Conservation (phyloP, 2,888 invertebrate species). For the Scrobipalpa atriplicella region DNA sequence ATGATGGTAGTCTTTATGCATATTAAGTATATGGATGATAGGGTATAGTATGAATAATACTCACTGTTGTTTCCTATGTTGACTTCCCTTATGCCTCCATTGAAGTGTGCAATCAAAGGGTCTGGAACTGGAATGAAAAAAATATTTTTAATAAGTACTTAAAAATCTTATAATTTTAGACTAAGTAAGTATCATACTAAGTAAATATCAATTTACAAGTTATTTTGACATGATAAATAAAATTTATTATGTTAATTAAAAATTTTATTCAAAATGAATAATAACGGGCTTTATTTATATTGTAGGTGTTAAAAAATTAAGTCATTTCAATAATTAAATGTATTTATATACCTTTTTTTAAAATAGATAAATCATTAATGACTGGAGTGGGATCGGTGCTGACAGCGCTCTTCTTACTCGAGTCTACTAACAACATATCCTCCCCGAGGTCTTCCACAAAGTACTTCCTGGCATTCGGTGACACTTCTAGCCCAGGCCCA, state of each 20-base stretch:
- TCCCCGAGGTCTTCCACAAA: constrained; percentile 71
- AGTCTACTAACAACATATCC: constrained; percentile 69
- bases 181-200: too few species aligned
- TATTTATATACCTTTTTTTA: constrained; percentile 60
- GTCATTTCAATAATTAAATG: neutral
- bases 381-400: constrained; percentile 51
- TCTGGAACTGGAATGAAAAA: constrained; percentile 56
- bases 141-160: neutral
- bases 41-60: constrained; percentile 39
- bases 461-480: constrained; percentile 54
- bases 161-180: neutral
- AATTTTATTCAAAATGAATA: neutral
- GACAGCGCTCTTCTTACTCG: constrained; percentile 60
- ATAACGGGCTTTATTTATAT: too few species aligned
- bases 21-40: neutral
- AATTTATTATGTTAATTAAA: neutral
- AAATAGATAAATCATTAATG: constrained; percentile 48
- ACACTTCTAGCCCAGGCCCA: constrained; percentile 41
- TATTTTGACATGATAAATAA: neutral
- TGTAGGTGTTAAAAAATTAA: too few species aligned
- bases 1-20: neutral
- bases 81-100: constrained; percentile 61
- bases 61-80: constrained; percentile 64
- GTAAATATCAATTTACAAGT: too few species aligned
- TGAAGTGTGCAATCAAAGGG: constrained; percentile 66